Percentiles rank a stretch among this genome's conserved stretches.
Evolutionary conservation across 2,797 vertebrate species (phyloP).

Genomic region (Fundulus diaphanus): DNA sequence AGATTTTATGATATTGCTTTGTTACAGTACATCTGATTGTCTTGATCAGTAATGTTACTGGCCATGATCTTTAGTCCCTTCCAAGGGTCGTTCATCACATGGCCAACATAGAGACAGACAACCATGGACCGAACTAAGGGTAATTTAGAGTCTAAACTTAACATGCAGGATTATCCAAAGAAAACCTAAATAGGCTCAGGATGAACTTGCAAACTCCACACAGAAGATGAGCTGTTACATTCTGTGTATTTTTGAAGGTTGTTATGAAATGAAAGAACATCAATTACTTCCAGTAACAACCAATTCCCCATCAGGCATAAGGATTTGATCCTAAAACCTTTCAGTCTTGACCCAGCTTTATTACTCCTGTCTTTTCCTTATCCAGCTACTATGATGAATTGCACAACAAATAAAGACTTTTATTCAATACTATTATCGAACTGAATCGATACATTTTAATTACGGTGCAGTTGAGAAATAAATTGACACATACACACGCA

Average conservation of each 20-base stretch:
- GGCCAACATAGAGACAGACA: neutral
- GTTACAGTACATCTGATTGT: neutral
- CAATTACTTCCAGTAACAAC: neutral
- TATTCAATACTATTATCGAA: neutral
- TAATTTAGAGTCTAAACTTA: neutral
- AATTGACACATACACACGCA: neutral
- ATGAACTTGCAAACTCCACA: neutral
- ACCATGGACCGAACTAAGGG: neutral
- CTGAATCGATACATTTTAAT: neutral
- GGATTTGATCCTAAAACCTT: slow-evolving; percentile 20
- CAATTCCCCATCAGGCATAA: neutral
- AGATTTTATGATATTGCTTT: too few relatives aligned
- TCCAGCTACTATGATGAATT: neutral
- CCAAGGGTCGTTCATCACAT: neutral
- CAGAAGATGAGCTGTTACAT: neutral
- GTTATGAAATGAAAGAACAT: neutral
- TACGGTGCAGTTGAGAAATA: neutral
- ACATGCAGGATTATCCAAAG: neutral
- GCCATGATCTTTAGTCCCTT: neutral
- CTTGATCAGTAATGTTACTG: neutral
- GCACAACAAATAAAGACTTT: neutral
- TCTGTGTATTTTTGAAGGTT: neutral
- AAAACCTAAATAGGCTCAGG: neutral
- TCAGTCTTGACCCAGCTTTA: neutral
- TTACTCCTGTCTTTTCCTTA: neutral